phyloP scores from a whole-genome alignment of 1,140 invertebrate species.

The Drosophila rhopaloa region DNA sequence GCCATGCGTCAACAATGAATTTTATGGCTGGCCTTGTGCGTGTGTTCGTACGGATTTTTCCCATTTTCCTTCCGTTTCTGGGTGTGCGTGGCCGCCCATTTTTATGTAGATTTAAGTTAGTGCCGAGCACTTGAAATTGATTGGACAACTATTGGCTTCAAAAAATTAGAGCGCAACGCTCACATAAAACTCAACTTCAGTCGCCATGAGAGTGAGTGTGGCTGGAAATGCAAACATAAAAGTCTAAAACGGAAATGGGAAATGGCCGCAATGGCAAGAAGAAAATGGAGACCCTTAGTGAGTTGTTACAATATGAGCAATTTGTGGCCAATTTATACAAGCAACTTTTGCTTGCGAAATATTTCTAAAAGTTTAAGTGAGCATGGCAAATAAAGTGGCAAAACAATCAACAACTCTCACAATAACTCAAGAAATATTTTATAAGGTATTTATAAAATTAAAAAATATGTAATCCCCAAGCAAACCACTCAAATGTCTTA shows the following conservation, averaged over 20 bases:
- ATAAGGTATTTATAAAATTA: too few relatives aligned
- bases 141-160: constrained; percentile 77
- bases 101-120: constrained; percentile 79
- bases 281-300: constrained; percentile 25
- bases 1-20: constrained; percentile 65
- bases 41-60: constrained; percentile 27
- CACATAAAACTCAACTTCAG: constrained; percentile 63
- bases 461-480: too few relatives aligned
- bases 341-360: constrained; percentile 25
- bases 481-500: too few relatives aligned
- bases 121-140: constrained; percentile 73
- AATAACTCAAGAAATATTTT: background rate
- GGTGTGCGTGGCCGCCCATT: constrained; percentile 36
- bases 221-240: constrained; percentile 67
- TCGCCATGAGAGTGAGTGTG: constrained; percentile 2
- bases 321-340: constrained; percentile 51
- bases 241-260: constrained; percentile 64
- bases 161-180: constrained; percentile 72
- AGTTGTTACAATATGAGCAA: constrained; percentile 69
- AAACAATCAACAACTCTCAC: background rate
- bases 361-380: constrained; percentile 20
- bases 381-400: background rate
- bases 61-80: constrained; percentile 6
- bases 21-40: constrained; percentile 60
- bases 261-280: constrained; percentile 36